These are phyloP conservation scores for Adelosebastes latens DNA, from an alignment of 2,797 vertebrate species.

Conservation along the genomic window DNA sequence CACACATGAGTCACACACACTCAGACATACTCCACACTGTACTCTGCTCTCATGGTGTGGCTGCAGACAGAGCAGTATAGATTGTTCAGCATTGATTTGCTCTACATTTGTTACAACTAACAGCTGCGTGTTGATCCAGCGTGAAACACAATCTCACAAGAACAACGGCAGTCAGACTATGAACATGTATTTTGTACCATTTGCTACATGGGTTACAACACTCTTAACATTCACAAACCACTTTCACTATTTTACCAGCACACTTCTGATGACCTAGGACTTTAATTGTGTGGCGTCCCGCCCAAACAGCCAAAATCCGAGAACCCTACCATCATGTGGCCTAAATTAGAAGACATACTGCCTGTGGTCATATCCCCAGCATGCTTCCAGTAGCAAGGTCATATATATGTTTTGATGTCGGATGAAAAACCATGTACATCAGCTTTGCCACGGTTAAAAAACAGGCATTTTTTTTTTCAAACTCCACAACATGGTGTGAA, in stretches of 20 bases:
- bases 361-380: slow-evolving; percentile 9
- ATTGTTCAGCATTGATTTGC: slow-evolving; percentile 63
- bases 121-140: slow-evolving; percentile 12
- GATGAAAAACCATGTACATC: slow-evolving; percentile 5
- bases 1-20: neutral
- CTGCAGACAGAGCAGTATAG: slow-evolving; percentile 29
- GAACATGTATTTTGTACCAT: neutral
- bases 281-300: slow-evolving; percentile 8
- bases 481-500: neutral
- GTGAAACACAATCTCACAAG: slow-evolving; percentile 20
- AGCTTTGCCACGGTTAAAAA: neutral
- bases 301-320: neutral
- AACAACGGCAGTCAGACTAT: neutral
- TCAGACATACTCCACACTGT: neutral
- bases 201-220: neutral
- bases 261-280: neutral
- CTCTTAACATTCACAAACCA: neutral
- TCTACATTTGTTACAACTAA: slow-evolving; percentile 53
- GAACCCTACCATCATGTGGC: slow-evolving; percentile 19
- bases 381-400: slow-evolving; percentile 14
- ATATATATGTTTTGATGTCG: slow-evolving; percentile 6
- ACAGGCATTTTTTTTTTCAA: neutral
- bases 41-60: neutral
- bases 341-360: slow-evolving; percentile 4
- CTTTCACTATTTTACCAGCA: neutral